Percentiles rank a stretch among this genome's conserved stretches.
phyloP scores from a whole-genome alignment of 2,113 vertebrate genomes.

The Anser cygnoides region DNA sequence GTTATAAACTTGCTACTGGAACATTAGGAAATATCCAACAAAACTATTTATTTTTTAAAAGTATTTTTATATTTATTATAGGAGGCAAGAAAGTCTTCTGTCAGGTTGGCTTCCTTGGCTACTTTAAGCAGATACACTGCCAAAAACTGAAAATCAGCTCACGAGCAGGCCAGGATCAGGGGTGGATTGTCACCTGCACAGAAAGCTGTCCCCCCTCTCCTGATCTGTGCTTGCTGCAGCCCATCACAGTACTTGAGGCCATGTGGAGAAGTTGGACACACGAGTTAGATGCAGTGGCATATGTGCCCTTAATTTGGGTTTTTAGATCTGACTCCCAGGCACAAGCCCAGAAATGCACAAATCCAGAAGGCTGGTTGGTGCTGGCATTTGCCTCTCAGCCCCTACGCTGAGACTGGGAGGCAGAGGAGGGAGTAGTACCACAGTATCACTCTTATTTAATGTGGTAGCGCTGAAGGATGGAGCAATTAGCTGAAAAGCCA shows the following conservation, averaged over 20 bases:
- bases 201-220: background rate
- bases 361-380: background rate
- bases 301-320: background rate
- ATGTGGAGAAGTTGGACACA: background rate
- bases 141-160: background rate
- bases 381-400: no score
- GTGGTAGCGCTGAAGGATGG: background rate
- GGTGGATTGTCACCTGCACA: background rate
- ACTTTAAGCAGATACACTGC: background rate
- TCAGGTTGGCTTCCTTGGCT: background rate
- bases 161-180: background rate
- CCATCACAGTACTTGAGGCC: accelerated
- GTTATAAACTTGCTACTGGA: background rate
- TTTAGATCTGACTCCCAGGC: background rate
- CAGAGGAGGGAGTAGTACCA: background rate
- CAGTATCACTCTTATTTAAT: background rate
- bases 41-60: background rate
- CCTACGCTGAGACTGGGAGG: background rate
- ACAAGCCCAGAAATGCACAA: background rate
- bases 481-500: background rate
- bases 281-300: background rate
- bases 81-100: background rate
- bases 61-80: background rate
- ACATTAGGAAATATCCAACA: background rate
- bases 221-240: background rate